Evolutionary conservation across 2,888 invertebrate genomes (phyloP).

Genomic region (Mesoligia furuncula): DNA sequence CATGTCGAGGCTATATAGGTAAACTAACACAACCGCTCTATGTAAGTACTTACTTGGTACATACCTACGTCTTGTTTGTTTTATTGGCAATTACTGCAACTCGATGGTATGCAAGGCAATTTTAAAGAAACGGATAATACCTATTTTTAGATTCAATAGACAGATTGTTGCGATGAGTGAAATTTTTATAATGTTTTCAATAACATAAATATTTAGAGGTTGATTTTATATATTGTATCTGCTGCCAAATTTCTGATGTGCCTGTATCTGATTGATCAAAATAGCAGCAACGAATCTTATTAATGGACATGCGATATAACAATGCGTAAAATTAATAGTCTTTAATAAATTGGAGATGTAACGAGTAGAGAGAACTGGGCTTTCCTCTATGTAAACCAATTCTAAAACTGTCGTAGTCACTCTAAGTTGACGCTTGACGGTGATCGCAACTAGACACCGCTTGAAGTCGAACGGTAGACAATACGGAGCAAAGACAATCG

Average conservation of each 20-base stretch:
- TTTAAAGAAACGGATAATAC: background rate
- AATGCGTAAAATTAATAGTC: background rate
- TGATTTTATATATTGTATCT: background rate
- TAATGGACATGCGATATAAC: background rate
- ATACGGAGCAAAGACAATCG: slow-evolving; percentile 72
- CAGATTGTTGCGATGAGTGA: slow-evolving; percentile 2
- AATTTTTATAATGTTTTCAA: background rate
- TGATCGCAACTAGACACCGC: slow-evolving; percentile 52
- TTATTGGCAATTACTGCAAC: slow-evolving; percentile 28
- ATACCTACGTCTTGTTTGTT: slow-evolving; percentile 18
- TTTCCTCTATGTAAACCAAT: slow-evolving; percentile 19
- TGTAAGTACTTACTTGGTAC: slow-evolving; percentile 24
- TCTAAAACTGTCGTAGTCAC: slow-evolving; percentile 11
- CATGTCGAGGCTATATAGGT: background rate
- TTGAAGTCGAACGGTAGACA: slow-evolving; percentile 70
- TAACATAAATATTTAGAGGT: background rate
- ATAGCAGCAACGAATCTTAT: background rate
- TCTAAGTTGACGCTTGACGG: slow-evolving; percentile 16
- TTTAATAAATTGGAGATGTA: background rate
- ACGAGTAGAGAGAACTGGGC: background rate
- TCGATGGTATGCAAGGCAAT: background rate
- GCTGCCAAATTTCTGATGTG: background rate
- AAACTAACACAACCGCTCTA: slow-evolving; percentile 22
- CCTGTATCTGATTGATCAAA: background rate
- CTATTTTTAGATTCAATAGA: background rate